A percentile compares a stretch with the other conserved stretches of the same genome.
These are phyloP conservation scores for Lethenteron reissneri DNA, from an alignment of 2,113 vertebrate genomes.

Conservation along the genomic window DNA sequence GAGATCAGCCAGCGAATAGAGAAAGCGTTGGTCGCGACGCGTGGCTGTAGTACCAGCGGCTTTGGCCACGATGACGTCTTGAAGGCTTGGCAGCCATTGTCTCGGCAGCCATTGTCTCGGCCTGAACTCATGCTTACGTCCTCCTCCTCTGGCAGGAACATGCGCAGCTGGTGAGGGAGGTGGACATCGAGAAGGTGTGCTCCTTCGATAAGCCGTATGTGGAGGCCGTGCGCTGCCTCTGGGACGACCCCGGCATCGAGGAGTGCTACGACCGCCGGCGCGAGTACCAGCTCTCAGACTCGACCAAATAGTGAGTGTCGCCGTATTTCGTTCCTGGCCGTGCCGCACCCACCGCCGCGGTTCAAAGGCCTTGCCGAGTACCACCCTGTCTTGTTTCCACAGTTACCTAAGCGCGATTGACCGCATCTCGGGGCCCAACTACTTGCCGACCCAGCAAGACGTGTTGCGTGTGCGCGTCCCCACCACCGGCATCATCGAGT, in stretches of 20 bases:
- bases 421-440: slow-evolving; percentile 18
- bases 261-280: slow-evolving; percentile 67
- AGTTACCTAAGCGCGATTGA: slow-evolving; percentile 26
- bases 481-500: slow-evolving; percentile 32
- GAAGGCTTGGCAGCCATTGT: too few species aligned
- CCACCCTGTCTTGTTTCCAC: background rate
- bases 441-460: slow-evolving; percentile 20
- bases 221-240: slow-evolving; percentile 73
- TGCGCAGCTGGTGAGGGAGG: slow-evolving; percentile 43
- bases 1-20: too few species aligned
- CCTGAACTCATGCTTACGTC: too few species aligned
- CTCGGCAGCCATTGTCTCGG: too few species aligned
- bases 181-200: slow-evolving; percentile 45
- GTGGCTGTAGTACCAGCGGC: too few species aligned
- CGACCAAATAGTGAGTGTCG: slow-evolving; percentile 75
- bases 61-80: too few species aligned
- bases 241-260: slow-evolving; percentile 78
- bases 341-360: background rate
- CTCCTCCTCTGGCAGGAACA: slow-evolving; percentile 25
- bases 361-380: background rate
- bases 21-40: too few species aligned
- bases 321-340: background rate
- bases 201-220: slow-evolving; percentile 38
- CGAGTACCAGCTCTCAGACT: slow-evolving; percentile 85
- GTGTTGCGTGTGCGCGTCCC: slow-evolving; percentile 26